Percentiles rank a stretch among this genome's conserved stretches.
phyloP scores from a whole-genome alignment of 2,888 invertebrate genomes.

The Lycophotia porphyrea region DNA sequence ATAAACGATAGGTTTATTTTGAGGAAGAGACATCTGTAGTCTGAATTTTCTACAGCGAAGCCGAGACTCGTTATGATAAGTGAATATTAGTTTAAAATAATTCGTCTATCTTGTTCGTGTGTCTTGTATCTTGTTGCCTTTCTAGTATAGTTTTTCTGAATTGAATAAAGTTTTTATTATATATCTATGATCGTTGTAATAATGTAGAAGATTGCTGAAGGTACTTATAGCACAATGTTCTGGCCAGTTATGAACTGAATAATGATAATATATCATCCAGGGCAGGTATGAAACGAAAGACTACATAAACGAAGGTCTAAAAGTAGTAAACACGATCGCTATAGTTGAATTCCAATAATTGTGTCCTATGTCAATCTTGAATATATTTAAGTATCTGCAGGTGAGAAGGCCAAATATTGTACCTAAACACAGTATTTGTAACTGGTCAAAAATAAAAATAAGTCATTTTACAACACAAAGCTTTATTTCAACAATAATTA shows the following conservation, averaged over 20 bases:
- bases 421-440: not conserved
- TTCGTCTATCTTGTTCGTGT: too few relatives aligned
- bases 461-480: slow-evolving; percentile 77
- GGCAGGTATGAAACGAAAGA: not conserved
- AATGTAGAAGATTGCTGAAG: not conserved
- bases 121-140: too few relatives aligned
- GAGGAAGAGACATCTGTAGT: not conserved
- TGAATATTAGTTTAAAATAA: not conserved
- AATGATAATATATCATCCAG: not conserved
- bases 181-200: not conserved
- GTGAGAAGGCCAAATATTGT: not conserved
- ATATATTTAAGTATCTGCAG: not conserved
- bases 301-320: not conserved
- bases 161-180: not conserved
- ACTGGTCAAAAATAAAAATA: slow-evolving; percentile 20
- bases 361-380: not conserved
- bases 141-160: not conserved
- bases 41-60: not conserved
- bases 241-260: not conserved
- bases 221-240: not conserved
- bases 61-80: not conserved
- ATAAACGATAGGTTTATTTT: not conserved
- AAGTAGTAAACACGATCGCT: not conserved
- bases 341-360: not conserved
- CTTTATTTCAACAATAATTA: slow-evolving; percentile 88